Evolutionary conservation across 2,888 invertebrate species (phyloP).

Genomic region (Argyra leucocephala): DNA sequence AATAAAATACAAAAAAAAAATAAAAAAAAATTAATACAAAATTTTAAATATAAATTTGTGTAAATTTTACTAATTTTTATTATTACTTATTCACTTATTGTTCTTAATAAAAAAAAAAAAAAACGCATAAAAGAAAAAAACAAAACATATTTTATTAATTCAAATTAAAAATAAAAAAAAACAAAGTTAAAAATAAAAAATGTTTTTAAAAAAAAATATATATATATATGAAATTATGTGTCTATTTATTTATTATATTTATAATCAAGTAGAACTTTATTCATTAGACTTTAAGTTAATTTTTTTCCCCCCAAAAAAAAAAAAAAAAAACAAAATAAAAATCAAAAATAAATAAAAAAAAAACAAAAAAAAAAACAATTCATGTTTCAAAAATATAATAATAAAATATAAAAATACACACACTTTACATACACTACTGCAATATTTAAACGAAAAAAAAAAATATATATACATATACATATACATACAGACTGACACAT

Average conservation of each 20-base stretch:
- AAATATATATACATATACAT: too few relatives aligned
- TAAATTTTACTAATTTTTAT: neutral
- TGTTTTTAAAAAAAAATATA: neutral
- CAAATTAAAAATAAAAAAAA: neutral
- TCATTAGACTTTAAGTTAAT: neutral
- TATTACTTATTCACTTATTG: neutral
- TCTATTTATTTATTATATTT: conserved; percentile 6
- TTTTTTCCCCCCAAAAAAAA: neutral
- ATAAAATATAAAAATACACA: too few relatives aligned
- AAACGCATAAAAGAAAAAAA: neutral
- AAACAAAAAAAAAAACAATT: neutral
- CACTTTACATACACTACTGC: too few relatives aligned
- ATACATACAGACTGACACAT: too few relatives aligned
- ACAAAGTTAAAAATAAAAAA: neutral
- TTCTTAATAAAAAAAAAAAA: neutral
- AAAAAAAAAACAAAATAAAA: neutral
- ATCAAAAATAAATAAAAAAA: neutral
- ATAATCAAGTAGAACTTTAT: conserved; percentile 3
- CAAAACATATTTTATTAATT: neutral
- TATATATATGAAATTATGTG: neutral
- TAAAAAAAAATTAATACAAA: neutral
- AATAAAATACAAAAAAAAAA: too few relatives aligned
- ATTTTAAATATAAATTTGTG: neutral
- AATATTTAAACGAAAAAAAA: too few relatives aligned
- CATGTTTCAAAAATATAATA: too few relatives aligned